A percentile compares a stretch with the other conserved stretches of the same genome.
Conservation (phyloP, 2,797 vertebrate species). For the Urophycis tenuis region DNA sequence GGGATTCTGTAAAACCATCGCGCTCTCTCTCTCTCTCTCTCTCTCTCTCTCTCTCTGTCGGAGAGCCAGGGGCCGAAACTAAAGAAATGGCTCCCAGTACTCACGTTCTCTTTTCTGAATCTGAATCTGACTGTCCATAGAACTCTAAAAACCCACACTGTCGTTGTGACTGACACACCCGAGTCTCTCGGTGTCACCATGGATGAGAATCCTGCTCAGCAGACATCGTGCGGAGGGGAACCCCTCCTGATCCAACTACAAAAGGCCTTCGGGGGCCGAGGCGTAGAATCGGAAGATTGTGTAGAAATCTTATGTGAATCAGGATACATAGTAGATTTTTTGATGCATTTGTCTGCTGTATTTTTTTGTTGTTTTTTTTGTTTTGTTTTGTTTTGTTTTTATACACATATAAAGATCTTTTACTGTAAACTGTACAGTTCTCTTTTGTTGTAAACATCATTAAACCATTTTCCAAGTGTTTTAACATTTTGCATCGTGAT, state of each 20-base stretch:
- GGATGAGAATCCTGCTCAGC: slow-evolving; percentile 43
- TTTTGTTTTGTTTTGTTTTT: too few relatives aligned
- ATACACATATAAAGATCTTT: slow-evolving; percentile 93
- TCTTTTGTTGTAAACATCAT: slow-evolving; percentile 99
- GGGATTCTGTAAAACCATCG: slow-evolving; percentile 70
- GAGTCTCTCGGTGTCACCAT: slow-evolving; percentile 55
- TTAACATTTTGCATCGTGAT: slow-evolving; percentile 67
- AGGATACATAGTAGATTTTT: slow-evolving; percentile 90
- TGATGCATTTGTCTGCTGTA: slow-evolving; percentile 99
- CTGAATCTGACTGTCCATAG: slow-evolving; percentile 57
- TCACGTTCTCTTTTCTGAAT: slow-evolving; percentile 49
- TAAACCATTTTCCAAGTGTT: slow-evolving; percentile 99
- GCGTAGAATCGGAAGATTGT: slow-evolving; percentile 85
- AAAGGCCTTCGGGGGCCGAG: slow-evolving; percentile 66
- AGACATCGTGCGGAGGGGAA: slow-evolving; percentile 61
- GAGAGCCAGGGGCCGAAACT: slow-evolving; percentile 67
- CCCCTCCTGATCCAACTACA: slow-evolving; percentile 76
- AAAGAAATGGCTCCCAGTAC: slow-evolving; percentile 65
- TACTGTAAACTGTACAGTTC: slow-evolving; percentile 99
- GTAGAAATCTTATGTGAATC: slow-evolving; percentile 90
- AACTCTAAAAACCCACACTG: slow-evolving; percentile 52
- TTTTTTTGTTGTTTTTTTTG: slow-evolving; percentile 86
- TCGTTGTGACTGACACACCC: slow-evolving; percentile 41
- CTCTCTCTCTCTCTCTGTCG: slow-evolving; percentile 70
- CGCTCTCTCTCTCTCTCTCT: too few relatives aligned